Conservation (phyloP, 2,888 invertebrate species). For the Agrotis segetum region DNA sequence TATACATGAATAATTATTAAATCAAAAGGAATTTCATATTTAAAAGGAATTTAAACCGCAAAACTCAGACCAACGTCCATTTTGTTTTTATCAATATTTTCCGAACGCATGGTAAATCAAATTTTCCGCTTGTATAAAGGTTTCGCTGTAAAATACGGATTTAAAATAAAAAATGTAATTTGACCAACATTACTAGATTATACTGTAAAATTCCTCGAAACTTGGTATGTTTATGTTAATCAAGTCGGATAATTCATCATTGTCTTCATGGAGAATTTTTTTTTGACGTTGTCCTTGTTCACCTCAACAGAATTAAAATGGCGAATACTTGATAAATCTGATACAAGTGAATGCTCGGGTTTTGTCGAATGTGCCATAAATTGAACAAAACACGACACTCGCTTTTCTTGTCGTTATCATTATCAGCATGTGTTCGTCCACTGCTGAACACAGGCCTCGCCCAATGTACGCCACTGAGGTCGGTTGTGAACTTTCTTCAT, state of each 20-base stretch:
- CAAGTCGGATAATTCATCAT: too few relatives aligned
- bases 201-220: not conserved
- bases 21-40: not conserved
- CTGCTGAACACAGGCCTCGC: too few relatives aligned
- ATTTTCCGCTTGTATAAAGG: not conserved
- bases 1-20: too few relatives aligned
- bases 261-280: too few relatives aligned
- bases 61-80: not conserved
- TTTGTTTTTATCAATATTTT: slow-evolving; percentile 11
- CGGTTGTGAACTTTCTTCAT: too few relatives aligned
- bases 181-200: not conserved
- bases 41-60: not conserved
- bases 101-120: slow-evolving; percentile 1
- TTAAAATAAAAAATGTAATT: not conserved
- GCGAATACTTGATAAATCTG: too few relatives aligned
- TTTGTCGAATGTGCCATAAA: not conserved
- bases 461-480: too few relatives aligned
- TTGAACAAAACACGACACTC: not conserved
- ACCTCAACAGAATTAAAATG: too few relatives aligned
- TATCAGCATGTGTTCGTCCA: too few relatives aligned
- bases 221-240: not conserved
- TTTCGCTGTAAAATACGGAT: slow-evolving; percentile 3
- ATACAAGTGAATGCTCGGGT: too few relatives aligned
- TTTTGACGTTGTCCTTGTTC: too few relatives aligned
- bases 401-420: not conserved